A percentile compares a stretch with the other conserved stretches of the same genome.
These are phyloP conservation scores for Nixonia krombeini DNA, from an alignment of 1,140 invertebrate genomes.

Conservation along the genomic window DNA sequence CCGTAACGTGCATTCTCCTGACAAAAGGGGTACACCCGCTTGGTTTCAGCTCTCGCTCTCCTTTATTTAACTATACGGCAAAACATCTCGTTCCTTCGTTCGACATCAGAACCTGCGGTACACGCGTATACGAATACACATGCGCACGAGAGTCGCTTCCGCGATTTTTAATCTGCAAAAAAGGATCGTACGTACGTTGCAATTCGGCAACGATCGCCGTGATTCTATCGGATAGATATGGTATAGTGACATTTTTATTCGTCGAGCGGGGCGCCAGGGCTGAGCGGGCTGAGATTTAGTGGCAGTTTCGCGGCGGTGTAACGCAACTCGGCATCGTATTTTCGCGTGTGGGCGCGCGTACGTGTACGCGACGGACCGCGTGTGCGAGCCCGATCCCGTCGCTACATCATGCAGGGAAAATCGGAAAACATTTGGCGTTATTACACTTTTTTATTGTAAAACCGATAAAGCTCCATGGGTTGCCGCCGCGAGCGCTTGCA, in stretches of 20 bases:
- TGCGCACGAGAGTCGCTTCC: too few relatives aligned
- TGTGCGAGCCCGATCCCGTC: slow-evolving; percentile 21
- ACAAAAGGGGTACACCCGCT: slow-evolving; percentile 1
- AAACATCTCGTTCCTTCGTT: background rate
- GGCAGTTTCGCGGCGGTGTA: slow-evolving; percentile 27
- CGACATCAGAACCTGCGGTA: too few relatives aligned
- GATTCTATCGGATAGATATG: slow-evolving; percentile 52
- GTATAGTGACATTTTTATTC: slow-evolving; percentile 55
- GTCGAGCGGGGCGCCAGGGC: slow-evolving; percentile 36
- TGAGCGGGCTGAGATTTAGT: slow-evolving; percentile 47
- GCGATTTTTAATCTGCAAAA: background rate
- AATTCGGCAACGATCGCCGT: slow-evolving; percentile 29
- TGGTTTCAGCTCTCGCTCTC: too few relatives aligned
- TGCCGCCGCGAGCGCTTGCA: slow-evolving; percentile 24
- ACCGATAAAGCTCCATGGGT: slow-evolving; percentile 48
- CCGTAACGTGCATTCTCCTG: background rate
- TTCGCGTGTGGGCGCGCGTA: slow-evolving; percentile 2
- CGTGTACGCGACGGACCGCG: background rate
- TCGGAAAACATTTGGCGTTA: slow-evolving; percentile 54
- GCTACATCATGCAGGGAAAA: slow-evolving; percentile 48
- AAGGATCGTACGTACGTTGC: background rate
- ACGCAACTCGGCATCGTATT: slow-evolving; percentile 1
- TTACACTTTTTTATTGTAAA: slow-evolving; percentile 55
- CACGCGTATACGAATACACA: too few relatives aligned
- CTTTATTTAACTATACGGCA: too few relatives aligned